Conservation (phyloP, 2,797 vertebrate species). For the Tauraco hartlaubi region DNA sequence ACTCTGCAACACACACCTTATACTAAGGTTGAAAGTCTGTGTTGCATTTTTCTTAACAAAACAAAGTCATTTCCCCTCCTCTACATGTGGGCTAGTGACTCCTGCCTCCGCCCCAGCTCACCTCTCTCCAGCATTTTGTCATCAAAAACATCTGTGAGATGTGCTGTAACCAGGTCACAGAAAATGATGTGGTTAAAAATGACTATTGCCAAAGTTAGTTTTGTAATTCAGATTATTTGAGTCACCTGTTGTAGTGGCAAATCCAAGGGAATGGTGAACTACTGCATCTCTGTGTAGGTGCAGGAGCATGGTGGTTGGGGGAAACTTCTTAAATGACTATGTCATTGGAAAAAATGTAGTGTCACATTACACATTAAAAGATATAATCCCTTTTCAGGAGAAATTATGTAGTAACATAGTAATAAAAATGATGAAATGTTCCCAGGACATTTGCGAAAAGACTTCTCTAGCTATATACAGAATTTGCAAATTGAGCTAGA, state of each 20-base stretch:
- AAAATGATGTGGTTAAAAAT: background rate
- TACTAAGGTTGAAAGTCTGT: background rate
- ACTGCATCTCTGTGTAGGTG: background rate
- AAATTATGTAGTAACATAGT: background rate
- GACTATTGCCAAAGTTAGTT: background rate
- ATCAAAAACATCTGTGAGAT: background rate
- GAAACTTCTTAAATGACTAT: background rate
- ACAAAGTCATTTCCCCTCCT: background rate
- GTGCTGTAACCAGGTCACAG: background rate
- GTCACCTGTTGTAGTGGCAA: background rate
- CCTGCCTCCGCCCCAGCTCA: background rate
- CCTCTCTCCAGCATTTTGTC: background rate
- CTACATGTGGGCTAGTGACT: background rate
- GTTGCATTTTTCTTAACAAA: background rate
- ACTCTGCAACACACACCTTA: background rate
- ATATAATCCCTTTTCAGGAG: background rate
- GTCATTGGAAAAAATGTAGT: background rate
- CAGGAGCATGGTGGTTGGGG: background rate
- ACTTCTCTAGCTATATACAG: background rate
- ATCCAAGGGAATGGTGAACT: background rate
- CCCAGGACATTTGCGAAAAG: background rate
- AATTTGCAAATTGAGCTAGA: background rate
- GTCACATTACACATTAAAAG: background rate
- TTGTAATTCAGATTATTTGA: background rate
- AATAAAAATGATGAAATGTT: constrained; percentile 20